Conservation (phyloP, 2,888 invertebrate genomes). For the Melinopterus prodromus region DNA sequence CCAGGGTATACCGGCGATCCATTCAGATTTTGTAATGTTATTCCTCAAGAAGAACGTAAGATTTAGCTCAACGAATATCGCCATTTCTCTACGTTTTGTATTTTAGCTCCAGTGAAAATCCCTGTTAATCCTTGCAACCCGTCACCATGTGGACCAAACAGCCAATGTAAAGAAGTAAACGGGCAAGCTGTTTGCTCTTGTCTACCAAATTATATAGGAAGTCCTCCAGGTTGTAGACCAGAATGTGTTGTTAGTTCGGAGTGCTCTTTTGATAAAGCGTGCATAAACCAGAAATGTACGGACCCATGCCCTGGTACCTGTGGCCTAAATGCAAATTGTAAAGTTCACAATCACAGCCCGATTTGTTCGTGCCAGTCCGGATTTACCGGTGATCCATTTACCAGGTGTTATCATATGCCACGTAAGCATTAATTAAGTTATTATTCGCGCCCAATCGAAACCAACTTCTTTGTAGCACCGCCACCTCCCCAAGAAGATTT, state of each 20-base stretch:
- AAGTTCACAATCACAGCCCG: slow-evolving; percentile 78
- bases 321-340: slow-evolving; percentile 77
- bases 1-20: slow-evolving; percentile 69
- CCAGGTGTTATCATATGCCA: slow-evolving; percentile 61
- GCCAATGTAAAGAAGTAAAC: slow-evolving; percentile 72
- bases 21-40: slow-evolving; percentile 54
- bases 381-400: slow-evolving; percentile 79
- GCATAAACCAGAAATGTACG: slow-evolving; percentile 69
- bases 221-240: slow-evolving; percentile 73
- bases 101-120: slow-evolving; percentile 45
- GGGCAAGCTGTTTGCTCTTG: slow-evolving; percentile 74
- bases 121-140: slow-evolving; percentile 70
- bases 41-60: slow-evolving; percentile 54
- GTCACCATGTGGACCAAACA: slow-evolving; percentile 83
- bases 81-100: not conserved
- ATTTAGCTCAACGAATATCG: not conserved
- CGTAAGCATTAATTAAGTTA: slow-evolving; percentile 51
- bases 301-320: slow-evolving; percentile 81
- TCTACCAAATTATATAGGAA: slow-evolving; percentile 73
- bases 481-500: slow-evolving; percentile 35
- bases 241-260: slow-evolving; percentile 73
- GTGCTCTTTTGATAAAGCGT: slow-evolving; percentile 68
- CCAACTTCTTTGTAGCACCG: slow-evolving; percentile 49
- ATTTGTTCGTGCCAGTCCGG: slow-evolving; percentile 74
- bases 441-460: slow-evolving; percentile 21